phyloP scores from a whole-genome alignment of 2,113 vertebrate species.

The Uropsilus gracilis region DNA sequence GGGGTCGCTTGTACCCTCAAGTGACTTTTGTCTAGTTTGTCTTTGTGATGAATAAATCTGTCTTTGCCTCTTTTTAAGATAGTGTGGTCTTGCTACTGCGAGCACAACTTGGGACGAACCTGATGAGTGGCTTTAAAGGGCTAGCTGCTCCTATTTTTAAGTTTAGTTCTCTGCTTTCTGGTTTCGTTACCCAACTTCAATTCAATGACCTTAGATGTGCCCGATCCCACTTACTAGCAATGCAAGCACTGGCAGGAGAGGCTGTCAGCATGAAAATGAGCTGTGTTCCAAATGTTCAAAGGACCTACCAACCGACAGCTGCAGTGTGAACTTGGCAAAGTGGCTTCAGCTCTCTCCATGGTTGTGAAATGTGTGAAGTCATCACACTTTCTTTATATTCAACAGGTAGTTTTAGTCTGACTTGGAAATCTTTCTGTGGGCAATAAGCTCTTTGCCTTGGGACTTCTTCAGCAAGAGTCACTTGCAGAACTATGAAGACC shows the following conservation, averaged over 20 bases:
- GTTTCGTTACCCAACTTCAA: too few species aligned
- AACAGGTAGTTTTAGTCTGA: not conserved
- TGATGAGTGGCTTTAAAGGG: too few species aligned
- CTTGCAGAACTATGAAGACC: not conserved
- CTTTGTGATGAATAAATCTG: too few species aligned
- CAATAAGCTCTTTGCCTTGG: not conserved
- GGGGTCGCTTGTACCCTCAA: too few species aligned
- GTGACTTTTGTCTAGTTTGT: too few species aligned
- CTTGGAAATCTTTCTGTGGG: not conserved
- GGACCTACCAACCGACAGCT: not conserved
- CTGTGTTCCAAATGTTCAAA: not conserved
- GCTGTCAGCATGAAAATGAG: fast-evolving
- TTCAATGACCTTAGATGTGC: not conserved
- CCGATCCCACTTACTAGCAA: not conserved
- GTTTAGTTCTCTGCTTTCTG: too few species aligned
- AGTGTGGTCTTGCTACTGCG: too few species aligned
- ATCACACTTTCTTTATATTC: not conserved
- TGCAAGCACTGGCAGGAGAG: not conserved
- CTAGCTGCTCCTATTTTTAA: too few species aligned
- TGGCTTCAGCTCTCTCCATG: not conserved
- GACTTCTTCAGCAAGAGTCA: not conserved
- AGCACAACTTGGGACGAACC: too few species aligned
- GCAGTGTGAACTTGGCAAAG: not conserved
- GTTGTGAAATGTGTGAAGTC: not conserved
- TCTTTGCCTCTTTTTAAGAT: too few species aligned